Evolutionary conservation across 2,888 invertebrate species (phyloP), one percentile per base, ranked within the genome.

Genomic region (Dermolepida albohirtum): DNA sequence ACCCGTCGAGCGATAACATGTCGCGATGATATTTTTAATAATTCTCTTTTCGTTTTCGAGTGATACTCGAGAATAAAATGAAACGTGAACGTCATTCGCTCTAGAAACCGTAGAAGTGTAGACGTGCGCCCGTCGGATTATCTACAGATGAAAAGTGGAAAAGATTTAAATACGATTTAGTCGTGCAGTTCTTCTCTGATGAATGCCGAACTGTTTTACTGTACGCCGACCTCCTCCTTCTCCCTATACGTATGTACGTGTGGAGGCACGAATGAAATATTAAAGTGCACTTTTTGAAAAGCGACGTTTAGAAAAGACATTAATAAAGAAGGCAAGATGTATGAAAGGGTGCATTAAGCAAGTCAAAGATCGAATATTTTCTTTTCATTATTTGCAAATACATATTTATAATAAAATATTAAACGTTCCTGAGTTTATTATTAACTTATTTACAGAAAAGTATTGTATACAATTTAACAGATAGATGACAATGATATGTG

Each of bases 1-100:
- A 8, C 41, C 40, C 41, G 41, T 22, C 41, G 59, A 27, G 34
- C 59, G 59, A 59, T 59, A 59, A 59, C 59, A 47, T 44, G 59
- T 47, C 59, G 22, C 44, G 59, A 27, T 59, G 44, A 44, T 43
- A 44, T 59, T 59, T 59, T 59, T 59, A 47, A 59, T 59, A 59
- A 59, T 44, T 59, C 59, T 47, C 59, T 59, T 59, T 59, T 59
- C 59, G 44, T 59, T 59, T 12, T 59, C 59, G 59, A 59, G 59
- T 59, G 59, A 44, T 27, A 44, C 59, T 59, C 41, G 39, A 54
- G 16, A 40, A 54, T 11, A 39, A 41, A 16, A 54, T 17, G 40
- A 29, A 54, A 40, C 16, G 54, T n/a, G 40, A 40, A 17, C 29
- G 10, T 40, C 39, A 17, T 40, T 17, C 10, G 29, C 51, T n/a